Percentiles rank a stretch among this genome's conserved stretches.
phyloP scores from a whole-genome alignment of 1,140 invertebrate species.

The Antheraea mylitta region DNA sequence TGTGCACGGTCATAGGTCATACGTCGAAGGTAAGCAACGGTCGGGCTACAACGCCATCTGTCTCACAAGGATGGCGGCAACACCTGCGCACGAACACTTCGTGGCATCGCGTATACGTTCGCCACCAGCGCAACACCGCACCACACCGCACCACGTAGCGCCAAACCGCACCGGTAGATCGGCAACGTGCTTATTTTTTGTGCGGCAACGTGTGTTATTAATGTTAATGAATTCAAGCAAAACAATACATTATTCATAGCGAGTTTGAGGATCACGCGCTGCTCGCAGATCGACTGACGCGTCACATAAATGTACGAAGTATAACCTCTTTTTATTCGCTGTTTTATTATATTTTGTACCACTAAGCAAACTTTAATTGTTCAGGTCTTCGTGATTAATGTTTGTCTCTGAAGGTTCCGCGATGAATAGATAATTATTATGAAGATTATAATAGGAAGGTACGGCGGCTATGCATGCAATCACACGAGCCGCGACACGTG shows the following conservation, averaged over 20 bases:
- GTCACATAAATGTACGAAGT: background rate
- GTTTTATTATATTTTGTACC: too few relatives aligned
- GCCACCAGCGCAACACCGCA: too few relatives aligned
- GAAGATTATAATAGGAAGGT: background rate
- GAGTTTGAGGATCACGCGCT: background rate
- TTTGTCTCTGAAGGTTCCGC: too few relatives aligned
- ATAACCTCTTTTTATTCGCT: background rate
- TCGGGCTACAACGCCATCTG: background rate
- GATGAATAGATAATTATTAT: background rate
- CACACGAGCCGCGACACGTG: too few relatives aligned
- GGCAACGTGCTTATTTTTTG: background rate
- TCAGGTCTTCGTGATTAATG: too few relatives aligned
- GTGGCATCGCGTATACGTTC: background rate
- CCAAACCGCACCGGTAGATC: background rate
- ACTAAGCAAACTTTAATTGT: too few relatives aligned
- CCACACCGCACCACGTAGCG: background rate
- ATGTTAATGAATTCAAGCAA: background rate
- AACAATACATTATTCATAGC: slow-evolving; percentile 3
- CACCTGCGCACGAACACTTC: background rate
- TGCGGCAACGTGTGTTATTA: background rate
- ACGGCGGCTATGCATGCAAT: background rate
- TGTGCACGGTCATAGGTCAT: background rate
- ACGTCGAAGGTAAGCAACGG: background rate
- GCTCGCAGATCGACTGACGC: background rate
- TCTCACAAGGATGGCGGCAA: background rate